phyloP scores from a whole-genome alignment of 1,140 invertebrate species.

The Danaus melanippus region DNA sequence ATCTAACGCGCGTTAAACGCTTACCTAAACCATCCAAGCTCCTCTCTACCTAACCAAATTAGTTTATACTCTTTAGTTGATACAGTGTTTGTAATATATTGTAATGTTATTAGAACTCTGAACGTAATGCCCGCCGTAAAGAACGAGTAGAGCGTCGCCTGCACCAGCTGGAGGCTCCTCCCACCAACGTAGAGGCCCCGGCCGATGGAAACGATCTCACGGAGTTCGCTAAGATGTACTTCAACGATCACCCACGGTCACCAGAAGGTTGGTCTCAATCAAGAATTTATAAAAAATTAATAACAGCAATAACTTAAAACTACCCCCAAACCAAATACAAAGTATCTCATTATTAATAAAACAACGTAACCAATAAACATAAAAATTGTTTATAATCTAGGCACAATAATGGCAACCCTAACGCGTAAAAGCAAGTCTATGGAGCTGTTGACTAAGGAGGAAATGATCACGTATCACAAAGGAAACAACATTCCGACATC shows the following conservation, averaged over 20 bases:
- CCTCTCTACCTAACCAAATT: no score
- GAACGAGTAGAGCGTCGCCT: conserved; percentile 89
- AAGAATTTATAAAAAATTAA: not conserved
- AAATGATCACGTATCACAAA: conserved; percentile 94
- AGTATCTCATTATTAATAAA: no score
- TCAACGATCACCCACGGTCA: conserved; percentile 90
- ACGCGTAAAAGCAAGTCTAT: conserved; percentile 85
- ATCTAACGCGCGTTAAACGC: no score
- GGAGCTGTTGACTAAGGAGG: conserved; percentile 89
- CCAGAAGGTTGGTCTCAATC: conserved; percentile 75
- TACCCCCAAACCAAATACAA: not conserved
- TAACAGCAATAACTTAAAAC: not conserved
- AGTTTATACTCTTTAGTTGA: no score
- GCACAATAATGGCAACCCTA: conserved; percentile 90
- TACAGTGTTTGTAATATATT: no score
- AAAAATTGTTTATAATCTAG: conserved; percentile 27
- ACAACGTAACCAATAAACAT: not conserved
- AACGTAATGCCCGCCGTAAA: conserved; percentile 82
- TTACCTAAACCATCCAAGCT: no score
- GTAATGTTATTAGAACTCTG: conserved; percentile 35
- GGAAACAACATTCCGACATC: conserved; percentile 92
- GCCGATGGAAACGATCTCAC: conserved; percentile 82
- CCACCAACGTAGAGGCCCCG: conserved; percentile 35
- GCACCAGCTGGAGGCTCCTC: conserved; percentile 76
- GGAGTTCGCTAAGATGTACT: conserved; percentile 95